A percentile compares a stretch with the other conserved stretches of the same genome.
These are phyloP conservation scores for Drosophila dives DNA, from an alignment of 2,888 invertebrate species.

Conservation along the genomic window DNA sequence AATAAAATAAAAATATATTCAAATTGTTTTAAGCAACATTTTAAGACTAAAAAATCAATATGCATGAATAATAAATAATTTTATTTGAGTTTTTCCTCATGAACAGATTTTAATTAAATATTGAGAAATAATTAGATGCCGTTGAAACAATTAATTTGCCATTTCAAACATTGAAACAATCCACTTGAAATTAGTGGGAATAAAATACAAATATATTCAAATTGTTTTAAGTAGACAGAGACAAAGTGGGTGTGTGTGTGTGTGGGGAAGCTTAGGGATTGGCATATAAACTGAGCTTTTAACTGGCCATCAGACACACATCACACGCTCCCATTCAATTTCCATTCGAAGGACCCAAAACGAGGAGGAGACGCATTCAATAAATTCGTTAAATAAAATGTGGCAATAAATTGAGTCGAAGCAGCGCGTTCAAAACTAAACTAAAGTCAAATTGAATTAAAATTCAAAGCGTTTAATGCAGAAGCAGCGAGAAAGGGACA, in stretches of 20 bases:
- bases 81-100: too few relatives aligned
- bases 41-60: too few relatives aligned
- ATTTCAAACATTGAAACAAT: constrained; percentile 9
- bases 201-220: constrained; percentile 13
- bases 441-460: constrained; percentile 78
- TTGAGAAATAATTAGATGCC: background rate
- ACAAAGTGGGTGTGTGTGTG: background rate
- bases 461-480: constrained; percentile 75
- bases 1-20: too few relatives aligned
- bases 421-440: constrained; percentile 58
- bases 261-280: background rate
- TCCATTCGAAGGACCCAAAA: constrained; percentile 48
- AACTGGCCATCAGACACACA: constrained; percentile 60
- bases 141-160: background rate
- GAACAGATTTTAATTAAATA: background rate
- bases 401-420: constrained; percentile 71
- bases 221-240: constrained; percentile 15
- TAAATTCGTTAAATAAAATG: constrained; percentile 78
- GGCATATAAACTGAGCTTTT: constrained; percentile 52
- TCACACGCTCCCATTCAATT: constrained; percentile 32
- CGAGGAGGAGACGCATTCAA: constrained; percentile 56
- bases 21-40: too few relatives aligned
- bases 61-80: too few relatives aligned
- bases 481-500: constrained; percentile 3
- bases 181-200: constrained; percentile 37